These are phyloP conservation scores for Rallus limicola DNA, from an alignment of 2,113 vertebrate species.

Conservation along the genomic window DNA sequence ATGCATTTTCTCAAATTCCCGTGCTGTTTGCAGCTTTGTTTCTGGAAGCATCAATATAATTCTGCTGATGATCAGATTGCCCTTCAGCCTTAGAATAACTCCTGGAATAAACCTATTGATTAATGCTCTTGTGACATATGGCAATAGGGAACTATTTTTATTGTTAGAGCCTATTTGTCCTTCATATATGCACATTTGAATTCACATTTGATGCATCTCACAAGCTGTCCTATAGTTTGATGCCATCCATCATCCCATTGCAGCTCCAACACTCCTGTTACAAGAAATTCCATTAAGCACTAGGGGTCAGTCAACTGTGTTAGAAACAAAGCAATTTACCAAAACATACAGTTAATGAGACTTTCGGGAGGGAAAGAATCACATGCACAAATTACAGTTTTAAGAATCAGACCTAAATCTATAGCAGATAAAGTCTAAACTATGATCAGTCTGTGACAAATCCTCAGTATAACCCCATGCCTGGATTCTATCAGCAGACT, in stretches of 20 bases:
- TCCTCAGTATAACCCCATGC: background rate
- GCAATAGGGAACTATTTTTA: background rate
- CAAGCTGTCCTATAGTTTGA: background rate
- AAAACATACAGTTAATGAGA: background rate
- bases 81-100: background rate
- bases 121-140: background rate
- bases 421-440: background rate
- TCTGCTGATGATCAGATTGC: conserved; percentile 5
- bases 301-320: conserved; percentile 11
- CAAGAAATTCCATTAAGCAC: conserved; percentile 37
- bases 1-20: conserved; percentile 42
- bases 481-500: background rate
- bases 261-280: background rate
- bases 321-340: conserved; percentile 9
- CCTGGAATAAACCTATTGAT: conserved; percentile 16
- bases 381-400: background rate
- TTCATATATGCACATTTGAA: background rate
- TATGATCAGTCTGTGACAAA: background rate
- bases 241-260: background rate
- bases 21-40: conserved; percentile 5
- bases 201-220: background rate
- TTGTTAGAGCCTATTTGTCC: background rate
- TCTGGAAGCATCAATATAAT: conserved; percentile 36
- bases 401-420: conserved; percentile 3
- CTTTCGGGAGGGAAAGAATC: background rate